Percentiles rank a stretch among this genome's conserved stretches.
Conservation (phyloP, 1,140 invertebrate genomes). For the Eurosta solidaginis region DNA sequence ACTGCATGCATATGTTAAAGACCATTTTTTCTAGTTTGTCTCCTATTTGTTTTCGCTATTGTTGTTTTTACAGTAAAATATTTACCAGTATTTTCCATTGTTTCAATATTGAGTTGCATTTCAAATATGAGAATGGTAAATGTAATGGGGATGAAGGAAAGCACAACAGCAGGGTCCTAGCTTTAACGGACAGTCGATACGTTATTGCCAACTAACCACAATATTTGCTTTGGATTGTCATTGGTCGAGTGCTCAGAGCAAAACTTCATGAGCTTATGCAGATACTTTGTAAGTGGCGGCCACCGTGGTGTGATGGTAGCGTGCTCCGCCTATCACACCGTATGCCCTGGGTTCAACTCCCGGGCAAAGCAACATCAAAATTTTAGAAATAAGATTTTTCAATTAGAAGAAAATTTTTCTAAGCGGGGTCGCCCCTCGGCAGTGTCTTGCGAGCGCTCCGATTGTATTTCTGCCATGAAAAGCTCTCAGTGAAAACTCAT, state of each 20-base stretch:
- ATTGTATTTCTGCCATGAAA: too few species aligned
- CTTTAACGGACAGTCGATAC: slow-evolving; percentile 1
- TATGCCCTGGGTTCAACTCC: too few species aligned
- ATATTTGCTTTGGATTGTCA: neutral
- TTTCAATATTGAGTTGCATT: neutral
- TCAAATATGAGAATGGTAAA: slow-evolving; percentile 18
- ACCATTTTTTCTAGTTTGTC: neutral
- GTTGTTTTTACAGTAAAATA: neutral
- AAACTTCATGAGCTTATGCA: too few species aligned
- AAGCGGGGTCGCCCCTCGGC: too few species aligned
- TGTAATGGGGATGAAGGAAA: neutral
- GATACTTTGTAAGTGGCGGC: too few species aligned
- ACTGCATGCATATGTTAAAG: neutral
- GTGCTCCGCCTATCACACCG: too few species aligned
- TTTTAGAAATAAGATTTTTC: too few species aligned
- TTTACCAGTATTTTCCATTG: slow-evolving; percentile 6
- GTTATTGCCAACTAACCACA: neutral
- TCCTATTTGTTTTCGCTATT: neutral
- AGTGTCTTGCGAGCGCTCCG: too few species aligned
- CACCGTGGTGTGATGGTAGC: too few species aligned
- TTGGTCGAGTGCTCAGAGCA: neutral
- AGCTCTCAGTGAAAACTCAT: too few species aligned
- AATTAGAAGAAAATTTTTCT: too few species aligned
- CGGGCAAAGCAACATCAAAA: too few species aligned
- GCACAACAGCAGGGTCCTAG: neutral